Conservation (phyloP, 1,140 invertebrate genomes). For the Achroia grisella region DNA sequence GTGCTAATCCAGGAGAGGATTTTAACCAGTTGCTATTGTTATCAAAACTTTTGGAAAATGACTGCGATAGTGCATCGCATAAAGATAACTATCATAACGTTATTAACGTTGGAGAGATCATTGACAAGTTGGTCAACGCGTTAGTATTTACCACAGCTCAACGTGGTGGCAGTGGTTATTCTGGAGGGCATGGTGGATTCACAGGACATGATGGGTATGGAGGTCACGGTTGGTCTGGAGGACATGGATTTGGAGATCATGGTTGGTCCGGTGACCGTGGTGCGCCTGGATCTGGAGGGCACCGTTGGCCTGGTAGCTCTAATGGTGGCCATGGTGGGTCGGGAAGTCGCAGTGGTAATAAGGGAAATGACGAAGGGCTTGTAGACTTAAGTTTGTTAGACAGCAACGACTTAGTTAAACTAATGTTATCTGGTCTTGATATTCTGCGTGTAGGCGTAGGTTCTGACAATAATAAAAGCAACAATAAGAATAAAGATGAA, state of each 20-base stretch:
- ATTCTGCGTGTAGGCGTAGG: conserved; percentile 12
- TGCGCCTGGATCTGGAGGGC: too few species aligned
- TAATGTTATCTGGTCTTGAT: conserved; percentile 3
- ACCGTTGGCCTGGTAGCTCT: too few species aligned
- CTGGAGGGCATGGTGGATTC: conserved; percentile 2
- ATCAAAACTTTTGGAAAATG: conserved; percentile 27
- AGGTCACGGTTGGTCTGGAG: neutral
- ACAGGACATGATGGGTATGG: conserved; percentile 2
- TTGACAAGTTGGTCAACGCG: conserved; percentile 48
- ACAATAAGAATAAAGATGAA: neutral
- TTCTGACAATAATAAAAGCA: neutral
- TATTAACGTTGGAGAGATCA: conserved; percentile 35
- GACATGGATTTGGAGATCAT: neutral
- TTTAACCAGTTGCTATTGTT: conserved; percentile 24
- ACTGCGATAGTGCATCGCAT: neutral
- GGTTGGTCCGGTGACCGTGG: too few species aligned
- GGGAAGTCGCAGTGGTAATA: neutral
- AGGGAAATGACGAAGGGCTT: conserved; percentile 4
- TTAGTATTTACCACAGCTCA: conserved; percentile 34
- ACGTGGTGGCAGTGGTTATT: neutral
- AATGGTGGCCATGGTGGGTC: neutral
- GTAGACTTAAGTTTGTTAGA: conserved; percentile 15
- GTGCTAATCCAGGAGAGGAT: conserved; percentile 21
- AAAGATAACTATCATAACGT: conserved; percentile 2
- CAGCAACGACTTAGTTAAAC: conserved; percentile 5